Conservation (phyloP, 2,888 invertebrate genomes). For the Morinoia aosen region DNA sequence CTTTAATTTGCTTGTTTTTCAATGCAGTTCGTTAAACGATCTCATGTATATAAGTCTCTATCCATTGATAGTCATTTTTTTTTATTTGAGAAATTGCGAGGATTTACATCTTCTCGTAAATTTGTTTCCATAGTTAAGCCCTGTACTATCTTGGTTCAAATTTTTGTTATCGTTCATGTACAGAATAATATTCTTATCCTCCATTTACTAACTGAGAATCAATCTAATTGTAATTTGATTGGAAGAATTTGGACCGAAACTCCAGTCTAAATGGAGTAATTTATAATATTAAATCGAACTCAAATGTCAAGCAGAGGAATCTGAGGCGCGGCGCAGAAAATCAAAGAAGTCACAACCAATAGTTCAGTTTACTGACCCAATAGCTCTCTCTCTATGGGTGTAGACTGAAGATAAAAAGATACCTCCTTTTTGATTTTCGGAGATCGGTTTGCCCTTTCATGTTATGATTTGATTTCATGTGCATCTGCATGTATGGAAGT, state of each 20-base stretch:
- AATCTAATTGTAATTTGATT: neutral
- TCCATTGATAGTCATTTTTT: no score
- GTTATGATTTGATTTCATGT: neutral
- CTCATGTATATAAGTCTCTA: no score
- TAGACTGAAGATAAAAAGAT: neutral
- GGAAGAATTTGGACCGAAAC: neutral
- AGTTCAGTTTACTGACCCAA: neutral
- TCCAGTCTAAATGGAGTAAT: neutral
- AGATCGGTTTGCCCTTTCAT: neutral
- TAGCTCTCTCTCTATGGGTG: neutral
- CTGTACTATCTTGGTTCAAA: no score
- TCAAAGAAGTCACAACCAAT: neutral
- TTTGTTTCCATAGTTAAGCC: no score
- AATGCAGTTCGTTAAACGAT: no score
- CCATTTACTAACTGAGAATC: no score
- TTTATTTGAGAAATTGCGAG: no score
- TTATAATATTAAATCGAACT: neutral
- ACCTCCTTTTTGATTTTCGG: neutral
- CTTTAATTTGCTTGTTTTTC: no score
- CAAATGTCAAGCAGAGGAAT: neutral
- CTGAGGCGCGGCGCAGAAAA: neutral
- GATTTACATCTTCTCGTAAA: no score
- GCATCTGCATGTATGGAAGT: slow-evolving; percentile 10
- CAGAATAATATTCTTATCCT: no score
- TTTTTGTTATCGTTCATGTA: no score